Conservation (phyloP, 1,140 invertebrate genomes). For the Nephila pilipes region DNA sequence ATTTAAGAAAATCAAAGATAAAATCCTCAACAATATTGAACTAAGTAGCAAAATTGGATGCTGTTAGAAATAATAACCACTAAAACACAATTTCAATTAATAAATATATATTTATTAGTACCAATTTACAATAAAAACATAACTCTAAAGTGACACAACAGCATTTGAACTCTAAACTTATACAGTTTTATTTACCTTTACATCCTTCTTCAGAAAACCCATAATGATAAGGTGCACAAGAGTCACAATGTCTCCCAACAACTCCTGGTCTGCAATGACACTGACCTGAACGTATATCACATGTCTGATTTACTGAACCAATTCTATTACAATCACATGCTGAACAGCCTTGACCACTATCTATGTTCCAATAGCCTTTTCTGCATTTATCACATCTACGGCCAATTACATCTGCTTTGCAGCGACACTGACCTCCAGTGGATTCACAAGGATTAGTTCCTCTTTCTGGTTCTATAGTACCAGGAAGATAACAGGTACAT, state of each 20-base stretch:
- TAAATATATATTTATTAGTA: too few relatives aligned
- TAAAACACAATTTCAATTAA: too few relatives aligned
- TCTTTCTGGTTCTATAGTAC: constrained; percentile 87
- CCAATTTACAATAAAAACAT: too few relatives aligned
- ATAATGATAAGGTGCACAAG: constrained; percentile 91
- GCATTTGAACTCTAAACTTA: neutral
- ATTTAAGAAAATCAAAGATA: too few relatives aligned
- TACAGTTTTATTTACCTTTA: constrained; percentile 80
- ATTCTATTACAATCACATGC: constrained; percentile 92
- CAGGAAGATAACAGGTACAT: constrained; percentile 87
- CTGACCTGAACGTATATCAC: constrained; percentile 89
- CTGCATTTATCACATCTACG: constrained; percentile 94
- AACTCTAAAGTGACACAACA: neutral
- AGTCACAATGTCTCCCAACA: constrained; percentile 90
- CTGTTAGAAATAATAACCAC: too few relatives aligned
- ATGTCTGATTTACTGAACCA: constrained; percentile 91
- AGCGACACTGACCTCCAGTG: constrained; percentile 91
- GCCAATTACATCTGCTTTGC: constrained; percentile 93
- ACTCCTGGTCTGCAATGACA: constrained; percentile 93
- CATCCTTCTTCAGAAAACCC: constrained; percentile 94
- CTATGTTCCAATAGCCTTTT: constrained; percentile 93
- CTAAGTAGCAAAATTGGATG: too few relatives aligned
- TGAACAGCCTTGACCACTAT: constrained; percentile 86
- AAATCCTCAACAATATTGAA: too few relatives aligned
- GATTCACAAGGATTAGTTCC: constrained; percentile 86